A percentile compares a stretch with the other conserved stretches of the same genome.
These are phyloP conservation scores for Chromobotia macracanthus DNA, from an alignment of 2,797 vertebrate species.

Conservation along the genomic window DNA sequence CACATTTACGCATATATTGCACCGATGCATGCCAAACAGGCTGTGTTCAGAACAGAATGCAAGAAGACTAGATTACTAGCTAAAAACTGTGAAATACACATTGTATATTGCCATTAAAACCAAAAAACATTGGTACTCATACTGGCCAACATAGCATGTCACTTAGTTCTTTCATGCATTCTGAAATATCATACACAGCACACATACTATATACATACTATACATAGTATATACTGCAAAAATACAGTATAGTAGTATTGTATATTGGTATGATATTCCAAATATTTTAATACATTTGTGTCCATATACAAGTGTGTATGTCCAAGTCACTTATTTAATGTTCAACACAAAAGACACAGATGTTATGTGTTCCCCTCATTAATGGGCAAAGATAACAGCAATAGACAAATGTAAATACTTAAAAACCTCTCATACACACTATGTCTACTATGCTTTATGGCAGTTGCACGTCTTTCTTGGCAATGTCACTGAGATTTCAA, in stretches of 20 bases:
- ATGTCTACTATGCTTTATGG: slow-evolving; percentile 74
- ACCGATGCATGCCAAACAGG: too few relatives aligned
- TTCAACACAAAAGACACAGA: background rate
- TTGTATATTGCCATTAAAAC: too few relatives aligned
- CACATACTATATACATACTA: too few relatives aligned
- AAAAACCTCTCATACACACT: slow-evolving; percentile 54
- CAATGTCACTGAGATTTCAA: slow-evolving; percentile 80
- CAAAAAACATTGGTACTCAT: too few relatives aligned
- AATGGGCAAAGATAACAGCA: slow-evolving; percentile 56
- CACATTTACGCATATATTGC: too few relatives aligned
- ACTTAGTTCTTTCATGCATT: too few relatives aligned
- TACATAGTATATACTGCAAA: too few relatives aligned
- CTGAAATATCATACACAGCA: background rate
- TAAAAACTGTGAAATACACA: too few relatives aligned
- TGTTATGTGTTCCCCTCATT: slow-evolving; percentile 32
- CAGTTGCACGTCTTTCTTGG: slow-evolving; percentile 67
- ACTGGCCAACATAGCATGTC: too few relatives aligned
- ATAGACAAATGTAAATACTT: slow-evolving; percentile 55
- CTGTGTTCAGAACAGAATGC: too few relatives aligned
- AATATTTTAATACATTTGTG: background rate
- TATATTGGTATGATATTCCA: background rate
- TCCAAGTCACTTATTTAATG: background rate
- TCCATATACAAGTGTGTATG: too few relatives aligned
- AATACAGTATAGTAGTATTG: background rate
- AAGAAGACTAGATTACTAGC: too few relatives aligned